Evolutionary conservation across 1,140 invertebrate genomes (phyloP).

Genomic region (Holotrichia oblita): DNA sequence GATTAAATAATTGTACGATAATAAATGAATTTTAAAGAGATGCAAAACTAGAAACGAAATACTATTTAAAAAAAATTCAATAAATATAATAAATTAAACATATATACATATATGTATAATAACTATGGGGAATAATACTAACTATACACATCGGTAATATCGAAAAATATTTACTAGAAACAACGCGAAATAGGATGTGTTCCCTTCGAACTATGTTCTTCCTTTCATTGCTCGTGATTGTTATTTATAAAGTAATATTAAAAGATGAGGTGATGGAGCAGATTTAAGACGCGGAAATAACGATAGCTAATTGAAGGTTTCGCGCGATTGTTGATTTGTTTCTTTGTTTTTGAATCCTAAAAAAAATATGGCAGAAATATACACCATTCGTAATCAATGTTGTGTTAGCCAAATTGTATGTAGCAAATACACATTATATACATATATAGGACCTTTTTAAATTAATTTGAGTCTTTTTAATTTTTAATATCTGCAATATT

Average conservation of each 20-base stretch:
- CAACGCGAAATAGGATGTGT: background rate
- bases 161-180: background rate
- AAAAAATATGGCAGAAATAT: conserved; percentile 32
- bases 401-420: background rate
- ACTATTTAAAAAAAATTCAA: too few species aligned
- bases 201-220: conserved; percentile 34
- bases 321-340: conserved; percentile 9
- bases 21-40: background rate
- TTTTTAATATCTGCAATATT: too few species aligned
- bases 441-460: too few species aligned
- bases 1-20: background rate
- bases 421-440: too few species aligned
- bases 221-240: conserved; percentile 24
- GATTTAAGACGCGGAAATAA: background rate
- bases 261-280: conserved; percentile 3
- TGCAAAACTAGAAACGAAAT: background rate
- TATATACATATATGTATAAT: too few species aligned
- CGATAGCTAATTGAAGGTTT: background rate
- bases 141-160: too few species aligned
- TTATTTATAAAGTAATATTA: conserved; percentile 31
- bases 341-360: conserved; percentile 21
- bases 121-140: too few species aligned
- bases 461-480: too few species aligned
- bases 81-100: too few species aligned
- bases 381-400: conserved; percentile 21